Conservation (phyloP, 2,888 invertebrate genomes). For the Hirudinaria manillensis region DNA sequence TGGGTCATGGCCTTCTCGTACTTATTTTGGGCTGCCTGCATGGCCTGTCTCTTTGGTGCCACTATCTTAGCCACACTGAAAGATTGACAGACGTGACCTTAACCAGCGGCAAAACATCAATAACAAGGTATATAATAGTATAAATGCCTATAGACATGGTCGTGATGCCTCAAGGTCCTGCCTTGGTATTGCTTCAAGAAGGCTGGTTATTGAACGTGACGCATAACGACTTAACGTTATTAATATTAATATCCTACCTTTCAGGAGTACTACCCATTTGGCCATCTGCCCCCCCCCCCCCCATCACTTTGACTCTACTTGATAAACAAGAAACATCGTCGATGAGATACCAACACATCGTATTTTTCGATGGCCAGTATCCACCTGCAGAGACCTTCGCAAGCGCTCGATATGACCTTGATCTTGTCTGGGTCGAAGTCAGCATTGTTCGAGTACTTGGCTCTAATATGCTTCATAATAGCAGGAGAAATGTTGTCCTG, state of each 20-base stretch:
- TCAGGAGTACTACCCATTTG: no score
- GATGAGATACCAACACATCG: constrained; percentile 47
- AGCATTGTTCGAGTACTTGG: constrained; percentile 63
- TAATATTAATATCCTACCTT: no score
- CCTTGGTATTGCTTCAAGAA: no score
- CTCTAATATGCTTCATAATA: constrained; percentile 51
- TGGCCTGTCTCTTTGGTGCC: constrained; percentile 55
- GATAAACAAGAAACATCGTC: no score
- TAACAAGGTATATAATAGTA: no score
- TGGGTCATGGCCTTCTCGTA: constrained; percentile 52
- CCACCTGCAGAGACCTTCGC: constrained; percentile 66
- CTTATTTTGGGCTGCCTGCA: constrained; percentile 53
- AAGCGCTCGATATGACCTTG: constrained; percentile 76
- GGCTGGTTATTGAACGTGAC: no score
- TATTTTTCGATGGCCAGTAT: constrained; percentile 55
- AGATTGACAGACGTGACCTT: not conserved
- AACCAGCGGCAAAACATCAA: no score
- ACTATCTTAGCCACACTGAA: constrained; percentile 55
- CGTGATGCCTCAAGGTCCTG: no score
- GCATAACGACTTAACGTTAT: no score
- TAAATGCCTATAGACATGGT: no score
- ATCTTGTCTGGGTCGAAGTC: constrained; percentile 88
- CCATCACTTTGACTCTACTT: no score
- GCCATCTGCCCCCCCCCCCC: no score
- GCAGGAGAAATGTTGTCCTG: constrained; percentile 52